Evolutionary conservation across 2,888 invertebrate genomes (phyloP).

Genomic region (Podabrus alpinus): DNA sequence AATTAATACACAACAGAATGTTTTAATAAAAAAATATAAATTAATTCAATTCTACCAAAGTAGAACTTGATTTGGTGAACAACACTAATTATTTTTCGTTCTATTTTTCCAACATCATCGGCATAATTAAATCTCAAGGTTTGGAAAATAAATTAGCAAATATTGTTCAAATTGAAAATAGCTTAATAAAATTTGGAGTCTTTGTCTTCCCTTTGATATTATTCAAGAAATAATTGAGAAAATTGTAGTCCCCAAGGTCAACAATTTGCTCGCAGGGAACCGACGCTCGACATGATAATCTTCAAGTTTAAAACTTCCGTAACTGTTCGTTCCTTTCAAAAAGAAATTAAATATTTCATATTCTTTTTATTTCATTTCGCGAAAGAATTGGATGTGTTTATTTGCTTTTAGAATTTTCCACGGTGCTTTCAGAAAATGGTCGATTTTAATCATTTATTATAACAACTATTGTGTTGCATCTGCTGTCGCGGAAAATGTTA

Average conservation of each 20-base stretch:
- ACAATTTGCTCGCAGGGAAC: background rate
- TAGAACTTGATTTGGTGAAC: background rate
- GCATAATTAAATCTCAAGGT: background rate
- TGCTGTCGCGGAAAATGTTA: constrained; percentile 7
- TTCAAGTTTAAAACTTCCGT: background rate
- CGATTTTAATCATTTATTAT: background rate
- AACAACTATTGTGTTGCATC: background rate
- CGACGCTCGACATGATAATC: background rate
- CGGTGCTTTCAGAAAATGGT: background rate
- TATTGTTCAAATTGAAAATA: background rate
- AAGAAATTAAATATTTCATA: background rate
- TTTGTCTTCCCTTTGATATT: background rate
- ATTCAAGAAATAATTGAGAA: background rate
- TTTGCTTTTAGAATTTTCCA: background rate
- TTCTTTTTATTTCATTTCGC: background rate
- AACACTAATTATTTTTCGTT: background rate
- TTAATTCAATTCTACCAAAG: background rate
- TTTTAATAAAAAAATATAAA: background rate
- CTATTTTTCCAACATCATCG: background rate
- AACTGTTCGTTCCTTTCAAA: background rate
- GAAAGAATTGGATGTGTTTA: background rate
- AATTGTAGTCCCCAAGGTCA: background rate
- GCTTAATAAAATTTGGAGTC: background rate
- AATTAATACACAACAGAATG: background rate
- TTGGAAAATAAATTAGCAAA: background rate